phyloP scores from a whole-genome alignment of 2,797 vertebrate species.

The Lithobates pipiens region DNA sequence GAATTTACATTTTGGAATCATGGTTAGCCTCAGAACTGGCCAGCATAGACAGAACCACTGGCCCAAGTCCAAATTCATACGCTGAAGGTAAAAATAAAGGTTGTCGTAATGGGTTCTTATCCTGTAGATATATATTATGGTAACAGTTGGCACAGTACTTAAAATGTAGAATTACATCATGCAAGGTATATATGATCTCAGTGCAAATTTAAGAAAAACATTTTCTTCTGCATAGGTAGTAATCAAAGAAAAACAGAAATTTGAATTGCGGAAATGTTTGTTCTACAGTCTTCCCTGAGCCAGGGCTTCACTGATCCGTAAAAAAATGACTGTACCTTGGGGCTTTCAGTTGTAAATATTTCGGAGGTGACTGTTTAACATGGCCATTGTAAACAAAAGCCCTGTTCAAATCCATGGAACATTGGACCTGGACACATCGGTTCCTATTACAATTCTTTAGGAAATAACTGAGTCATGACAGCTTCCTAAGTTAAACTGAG shows the following conservation, averaged over 20 bases:
- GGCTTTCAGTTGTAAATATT: background rate
- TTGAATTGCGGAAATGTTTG: background rate
- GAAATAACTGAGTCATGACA: conserved; percentile 16
- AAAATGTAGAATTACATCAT: conserved; percentile 36
- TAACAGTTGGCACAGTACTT: conserved; percentile 23
- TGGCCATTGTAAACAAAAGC: conserved; percentile 8
- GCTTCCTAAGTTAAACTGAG: background rate
- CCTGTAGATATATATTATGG: background rate
- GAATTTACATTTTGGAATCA: conserved; percentile 30
- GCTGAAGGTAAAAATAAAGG: conserved; percentile 4
- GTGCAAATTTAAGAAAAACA: conserved; percentile 5
- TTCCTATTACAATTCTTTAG: background rate
- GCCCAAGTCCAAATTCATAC: background rate
- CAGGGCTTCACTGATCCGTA: background rate
- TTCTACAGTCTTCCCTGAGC: background rate
- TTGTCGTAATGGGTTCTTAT: background rate
- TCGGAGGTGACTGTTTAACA: background rate
- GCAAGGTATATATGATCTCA: conserved; percentile 24
- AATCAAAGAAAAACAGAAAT: conserved; percentile 8
- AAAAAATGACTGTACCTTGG: background rate
- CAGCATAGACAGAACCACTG: background rate
- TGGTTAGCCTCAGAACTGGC: conserved; percentile 11
- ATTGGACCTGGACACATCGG: background rate
- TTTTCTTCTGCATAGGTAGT: conserved; percentile 11
- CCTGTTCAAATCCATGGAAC: background rate